Evolutionary conservation across 1,140 invertebrate genomes (phyloP).

Genomic region (Myzus persicae): DNA sequence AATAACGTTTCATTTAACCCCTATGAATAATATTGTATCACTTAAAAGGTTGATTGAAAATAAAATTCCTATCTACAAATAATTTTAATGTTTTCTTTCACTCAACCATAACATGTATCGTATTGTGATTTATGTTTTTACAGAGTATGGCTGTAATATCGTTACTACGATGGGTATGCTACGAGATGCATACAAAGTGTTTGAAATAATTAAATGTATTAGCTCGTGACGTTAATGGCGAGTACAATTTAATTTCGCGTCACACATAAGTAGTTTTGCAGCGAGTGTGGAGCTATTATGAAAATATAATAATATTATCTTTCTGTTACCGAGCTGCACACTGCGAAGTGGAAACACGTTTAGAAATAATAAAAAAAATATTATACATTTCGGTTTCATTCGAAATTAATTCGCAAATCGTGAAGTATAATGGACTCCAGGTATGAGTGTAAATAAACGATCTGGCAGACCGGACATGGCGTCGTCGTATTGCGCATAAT

Average conservation of each 20-base stretch:
- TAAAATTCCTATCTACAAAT: neutral
- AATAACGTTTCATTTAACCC: neutral
- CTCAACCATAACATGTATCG: neutral
- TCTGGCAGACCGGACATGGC: neutral
- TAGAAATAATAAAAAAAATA: neutral
- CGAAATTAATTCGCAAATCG: conserved; percentile 27
- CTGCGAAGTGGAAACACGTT: neutral
- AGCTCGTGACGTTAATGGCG: neutral
- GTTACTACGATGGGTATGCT: neutral
- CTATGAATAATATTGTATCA: neutral
- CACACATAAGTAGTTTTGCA: neutral
- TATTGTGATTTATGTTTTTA: neutral
- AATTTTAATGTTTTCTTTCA: neutral
- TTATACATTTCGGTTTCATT: conserved; percentile 6
- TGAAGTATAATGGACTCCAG: neutral
- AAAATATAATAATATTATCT: neutral
- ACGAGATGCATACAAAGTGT: neutral
- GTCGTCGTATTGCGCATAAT: neutral
- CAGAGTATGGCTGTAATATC: neutral
- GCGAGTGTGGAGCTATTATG: neutral
- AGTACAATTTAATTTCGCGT: neutral
- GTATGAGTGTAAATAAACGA: neutral
- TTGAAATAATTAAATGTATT: neutral
- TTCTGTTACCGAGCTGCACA: neutral
- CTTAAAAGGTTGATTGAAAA: neutral